phyloP scores from a whole-genome alignment of 2,888 invertebrate genomes.

The Perizoma flavofasciatum region DNA sequence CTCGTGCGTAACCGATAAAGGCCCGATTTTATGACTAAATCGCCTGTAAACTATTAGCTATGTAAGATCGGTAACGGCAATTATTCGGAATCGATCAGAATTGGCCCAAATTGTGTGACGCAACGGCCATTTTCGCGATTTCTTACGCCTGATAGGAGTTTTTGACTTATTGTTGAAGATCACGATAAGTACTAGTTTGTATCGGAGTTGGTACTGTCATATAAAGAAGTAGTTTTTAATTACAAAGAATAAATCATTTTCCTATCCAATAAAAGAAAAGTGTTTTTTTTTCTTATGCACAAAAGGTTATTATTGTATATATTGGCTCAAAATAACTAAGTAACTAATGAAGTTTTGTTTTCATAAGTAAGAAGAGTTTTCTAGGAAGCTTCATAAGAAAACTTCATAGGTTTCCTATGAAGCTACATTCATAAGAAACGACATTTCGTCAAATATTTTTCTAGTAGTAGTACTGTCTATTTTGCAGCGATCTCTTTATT shows the following conservation, averaged over 20 bases:
- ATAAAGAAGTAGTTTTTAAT: slow-evolving; percentile 10
- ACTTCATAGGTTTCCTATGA: too few species aligned
- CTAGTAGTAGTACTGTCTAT: too few species aligned
- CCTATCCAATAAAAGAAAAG: too few species aligned
- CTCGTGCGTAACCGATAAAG: slow-evolving; percentile 48
- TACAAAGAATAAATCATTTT: not conserved
- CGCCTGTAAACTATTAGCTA: slow-evolving; percentile 65
- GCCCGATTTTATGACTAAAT: slow-evolving; percentile 58
- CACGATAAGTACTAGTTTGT: slow-evolving; percentile 53
- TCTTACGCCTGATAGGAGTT: slow-evolving; percentile 67
- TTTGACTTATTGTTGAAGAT: slow-evolving; percentile 69
- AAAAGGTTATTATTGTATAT: too few species aligned
- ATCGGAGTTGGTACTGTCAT: slow-evolving; percentile 14
- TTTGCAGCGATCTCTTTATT: too few species aligned
- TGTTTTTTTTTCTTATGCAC: too few species aligned
- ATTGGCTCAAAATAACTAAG: too few species aligned
- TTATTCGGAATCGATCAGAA: slow-evolving; percentile 49
- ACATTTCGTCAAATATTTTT: too few species aligned
- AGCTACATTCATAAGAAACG: too few species aligned
- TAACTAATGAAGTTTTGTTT: too few species aligned
- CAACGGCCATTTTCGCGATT: slow-evolving; percentile 72
- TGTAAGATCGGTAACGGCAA: slow-evolving; percentile 72
- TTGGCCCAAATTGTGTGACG: slow-evolving; percentile 56
- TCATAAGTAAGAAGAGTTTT: too few species aligned
- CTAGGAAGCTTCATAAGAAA: too few species aligned